Evolutionary conservation across 1,140 invertebrate species (phyloP), one percentile per base, ranked within the genome.

Genomic region (Drosophila littoralis): DNA sequence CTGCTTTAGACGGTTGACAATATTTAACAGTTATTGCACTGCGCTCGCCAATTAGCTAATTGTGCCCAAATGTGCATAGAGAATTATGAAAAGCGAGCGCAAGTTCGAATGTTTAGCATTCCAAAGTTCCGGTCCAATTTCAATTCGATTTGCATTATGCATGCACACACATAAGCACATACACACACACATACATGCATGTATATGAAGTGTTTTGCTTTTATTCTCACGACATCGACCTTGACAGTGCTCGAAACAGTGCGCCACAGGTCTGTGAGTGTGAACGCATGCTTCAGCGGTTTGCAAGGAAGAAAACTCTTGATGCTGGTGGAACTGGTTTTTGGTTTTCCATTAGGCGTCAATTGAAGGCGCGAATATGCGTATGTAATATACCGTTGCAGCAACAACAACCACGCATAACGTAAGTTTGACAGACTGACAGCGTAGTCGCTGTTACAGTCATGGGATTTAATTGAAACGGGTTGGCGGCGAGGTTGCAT

Each of bases 61-160:
- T 89, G 84, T 89, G 84, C 84, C 79, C 84, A 89, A 89, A 86
- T 76, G 67, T 59, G 82, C 78, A 81, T 73, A 75, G 48, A 43
- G 63, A 79, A 86, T 86, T 75, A 77, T 79, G 67, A 76, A 75
- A 67, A 65, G 67, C 59, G 59, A 64, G 32, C 43, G 45, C 72
- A 70, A 69, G 66, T 69, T 63, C 66, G 58, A 55, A 75, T 63
- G 51, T 38, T 58, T 58, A 64, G 43, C 81, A 84, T 83, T 76
- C 43, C 59, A 52, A 73, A 73, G 74, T 75, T 79, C 77, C 79
- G 70, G 79, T 58, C 68, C 60, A 64, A 71, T 86, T 86, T 71
- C 45, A 69, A 79, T 76, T 55, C 51, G 36, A 70, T 75, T 71
- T 75, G 72, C 72, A 69, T 74, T 69, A 74, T 55, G 33, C 40